Percentiles rank a stretch among this genome's conserved stretches.
Evolutionary conservation across 2,113 vertebrate species (phyloP).

Genomic region (Plectropomus leopardus): DNA sequence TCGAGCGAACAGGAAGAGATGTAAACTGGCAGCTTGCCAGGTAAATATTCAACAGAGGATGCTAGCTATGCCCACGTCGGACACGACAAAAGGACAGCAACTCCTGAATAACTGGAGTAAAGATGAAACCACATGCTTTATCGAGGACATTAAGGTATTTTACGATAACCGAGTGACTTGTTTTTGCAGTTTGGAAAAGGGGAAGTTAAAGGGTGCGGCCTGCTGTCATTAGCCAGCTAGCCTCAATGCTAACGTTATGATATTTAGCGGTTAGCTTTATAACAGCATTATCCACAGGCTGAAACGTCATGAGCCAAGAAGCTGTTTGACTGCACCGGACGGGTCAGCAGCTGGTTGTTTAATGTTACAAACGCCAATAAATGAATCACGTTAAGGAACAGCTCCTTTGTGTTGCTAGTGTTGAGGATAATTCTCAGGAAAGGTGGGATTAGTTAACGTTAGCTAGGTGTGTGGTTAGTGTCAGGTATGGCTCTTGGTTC

Average conservation of each 20-base stretch:
- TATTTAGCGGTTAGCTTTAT: slow-evolving; percentile 27
- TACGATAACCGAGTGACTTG: not conserved
- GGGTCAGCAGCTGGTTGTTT: not conserved
- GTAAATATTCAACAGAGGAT: slow-evolving; percentile 79
- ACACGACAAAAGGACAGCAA: slow-evolving; percentile 55
- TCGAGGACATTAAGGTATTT: slow-evolving; percentile 66
- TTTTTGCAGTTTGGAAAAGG: slow-evolving; percentile 16
- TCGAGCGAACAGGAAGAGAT: slow-evolving; percentile 69
- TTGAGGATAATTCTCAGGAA: slow-evolving; percentile 25
- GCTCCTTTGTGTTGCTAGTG: not conserved
- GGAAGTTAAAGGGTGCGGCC: slow-evolving; percentile 75
- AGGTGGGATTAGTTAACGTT: slow-evolving; percentile 59
- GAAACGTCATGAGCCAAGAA: not conserved
- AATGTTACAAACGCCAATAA: not conserved
- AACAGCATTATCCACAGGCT: slow-evolving; percentile 15
- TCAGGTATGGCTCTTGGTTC: slow-evolving; percentile 18
- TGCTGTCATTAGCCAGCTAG: slow-evolving; percentile 71
- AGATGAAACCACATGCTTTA: slow-evolving; percentile 70
- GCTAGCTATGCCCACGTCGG: slow-evolving; percentile 59
- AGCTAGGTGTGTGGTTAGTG: slow-evolving; percentile 8
- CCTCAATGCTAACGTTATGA: slow-evolving; percentile 56
- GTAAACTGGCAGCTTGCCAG: slow-evolving; percentile 60
- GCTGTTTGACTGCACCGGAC: too few species aligned
- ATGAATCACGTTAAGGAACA: not conserved
- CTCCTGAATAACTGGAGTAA: slow-evolving; percentile 66